Conservation (phyloP, 2,888 invertebrate genomes). For the Onchidella celtica region DNA sequence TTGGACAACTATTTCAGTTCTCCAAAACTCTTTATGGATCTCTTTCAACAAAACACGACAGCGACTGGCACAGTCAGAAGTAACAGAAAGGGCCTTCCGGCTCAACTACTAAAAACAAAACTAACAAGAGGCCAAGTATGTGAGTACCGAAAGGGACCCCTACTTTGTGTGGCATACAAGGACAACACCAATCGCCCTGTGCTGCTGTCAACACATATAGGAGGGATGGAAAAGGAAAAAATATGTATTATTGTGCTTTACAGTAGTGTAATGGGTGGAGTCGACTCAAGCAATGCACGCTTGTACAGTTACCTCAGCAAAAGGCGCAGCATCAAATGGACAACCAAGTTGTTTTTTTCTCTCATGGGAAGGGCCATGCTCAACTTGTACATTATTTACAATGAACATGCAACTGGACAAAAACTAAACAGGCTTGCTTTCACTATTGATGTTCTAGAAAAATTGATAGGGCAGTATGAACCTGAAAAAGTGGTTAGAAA, state of each 20-base stretch:
- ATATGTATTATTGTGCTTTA: slow-evolving; percentile 6
- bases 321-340: slow-evolving; percentile 38
- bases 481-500: not conserved
- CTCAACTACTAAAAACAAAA: not conserved
- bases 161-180: slow-evolving; percentile 27
- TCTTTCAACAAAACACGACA: not conserved
- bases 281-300: slow-evolving; percentile 24
- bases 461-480: not conserved
- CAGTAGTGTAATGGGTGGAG: slow-evolving; percentile 32
- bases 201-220: not conserved
- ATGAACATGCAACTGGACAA: not conserved
- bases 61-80: slow-evolving; percentile 35
- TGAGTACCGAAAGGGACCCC: slow-evolving; percentile 16
- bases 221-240: not conserved
- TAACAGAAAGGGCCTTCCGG: slow-evolving; percentile 7
- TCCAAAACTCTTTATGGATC: slow-evolving; percentile 18
- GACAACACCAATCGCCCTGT: slow-evolving; percentile 8
- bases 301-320: slow-evolving; percentile 34
- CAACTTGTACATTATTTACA: not conserved
- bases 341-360: not conserved
- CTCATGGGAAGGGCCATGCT: slow-evolving; percentile 1
- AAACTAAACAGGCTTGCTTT: not conserved
- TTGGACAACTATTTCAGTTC: slow-evolving; percentile 29
- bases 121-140: slow-evolving; percentile 12
- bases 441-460: not conserved